Percentiles rank a stretch among this genome's conserved stretches.
Evolutionary conservation across 2,888 invertebrate genomes (phyloP).

Genomic region (Willowsia nigromaculata): DNA sequence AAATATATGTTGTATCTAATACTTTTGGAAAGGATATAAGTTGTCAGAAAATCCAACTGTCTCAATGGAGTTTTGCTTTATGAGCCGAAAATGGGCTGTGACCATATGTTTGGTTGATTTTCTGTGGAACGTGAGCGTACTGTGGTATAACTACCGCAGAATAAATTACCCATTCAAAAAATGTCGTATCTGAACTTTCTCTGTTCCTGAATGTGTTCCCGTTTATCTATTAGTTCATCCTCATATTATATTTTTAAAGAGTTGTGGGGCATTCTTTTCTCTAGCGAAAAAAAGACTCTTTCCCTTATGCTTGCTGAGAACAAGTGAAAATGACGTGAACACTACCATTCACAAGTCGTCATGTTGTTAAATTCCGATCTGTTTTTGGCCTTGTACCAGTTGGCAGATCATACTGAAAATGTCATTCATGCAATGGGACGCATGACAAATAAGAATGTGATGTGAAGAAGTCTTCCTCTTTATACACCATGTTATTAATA

Average conservation of each 20-base stretch:
- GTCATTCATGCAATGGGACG: constrained; percentile 65
- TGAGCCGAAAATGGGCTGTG: background rate
- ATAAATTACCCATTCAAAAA: background rate
- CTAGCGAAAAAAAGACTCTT: background rate
- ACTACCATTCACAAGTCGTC: constrained; percentile 47
- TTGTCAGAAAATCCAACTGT: background rate
- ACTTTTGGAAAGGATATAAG: background rate
- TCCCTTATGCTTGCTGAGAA: background rate
- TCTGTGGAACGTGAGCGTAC: background rate
- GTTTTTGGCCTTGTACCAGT: constrained; percentile 72
- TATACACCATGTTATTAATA: constrained; percentile 25
- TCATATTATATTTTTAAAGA: background rate
- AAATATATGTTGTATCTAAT: background rate
- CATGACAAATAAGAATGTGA: constrained; percentile 64
- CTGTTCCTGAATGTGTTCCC: background rate
- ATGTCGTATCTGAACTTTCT: background rate
- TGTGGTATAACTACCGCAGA: background rate
- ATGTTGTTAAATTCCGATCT: constrained; percentile 55
- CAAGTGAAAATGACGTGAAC: constrained; percentile 30
- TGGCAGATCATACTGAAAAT: constrained; percentile 71
- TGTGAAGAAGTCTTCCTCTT: constrained; percentile 32
- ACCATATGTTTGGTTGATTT: background rate
- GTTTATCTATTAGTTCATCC: background rate
- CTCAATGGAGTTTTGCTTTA: background rate
- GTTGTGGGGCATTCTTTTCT: background rate